A percentile compares a stretch with the other conserved stretches of the same genome.
Conservation (phyloP, 2,797 vertebrate genomes). For the Semaprochilodus insignis region DNA sequence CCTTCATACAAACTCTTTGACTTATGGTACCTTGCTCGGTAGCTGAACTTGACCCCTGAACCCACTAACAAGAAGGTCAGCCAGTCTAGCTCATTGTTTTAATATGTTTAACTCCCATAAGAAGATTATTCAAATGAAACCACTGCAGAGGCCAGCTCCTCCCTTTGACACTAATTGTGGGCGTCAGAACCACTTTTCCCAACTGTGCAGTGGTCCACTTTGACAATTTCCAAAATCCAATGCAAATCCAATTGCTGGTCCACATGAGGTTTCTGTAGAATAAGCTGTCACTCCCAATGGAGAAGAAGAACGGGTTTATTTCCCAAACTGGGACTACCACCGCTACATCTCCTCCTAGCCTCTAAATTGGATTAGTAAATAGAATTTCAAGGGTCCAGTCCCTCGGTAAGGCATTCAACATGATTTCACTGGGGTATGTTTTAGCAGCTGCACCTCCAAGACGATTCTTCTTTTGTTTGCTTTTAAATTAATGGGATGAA, state of each 20-base stretch:
- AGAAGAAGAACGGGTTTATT: conserved; percentile 69
- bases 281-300: conserved; percentile 81
- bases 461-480: conserved; percentile 54
- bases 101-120: conserved; percentile 66
- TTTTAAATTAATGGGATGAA: conserved; percentile 28
- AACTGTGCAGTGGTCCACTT: conserved; percentile 75
- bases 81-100: conserved; percentile 71
- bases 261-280: conserved; percentile 72
- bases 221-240: conserved; percentile 82
- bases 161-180: conserved; percentile 73
- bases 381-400: conserved; percentile 78
- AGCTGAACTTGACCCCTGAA: conserved; percentile 55
- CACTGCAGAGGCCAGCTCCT: conserved; percentile 58
- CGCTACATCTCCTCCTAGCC: conserved; percentile 69
- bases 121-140: conserved; percentile 74
- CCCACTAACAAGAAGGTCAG: conserved; percentile 61
- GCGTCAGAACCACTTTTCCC: conserved; percentile 74
- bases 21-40: neutral
- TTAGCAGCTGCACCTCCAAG: conserved; percentile 74
- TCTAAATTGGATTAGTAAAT: conserved; percentile 81
- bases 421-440: conserved; percentile 77
- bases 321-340: conserved; percentile 73
- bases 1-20: neutral
- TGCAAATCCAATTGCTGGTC: conserved; percentile 80
- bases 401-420: conserved; percentile 79